These are phyloP conservation scores for Aleiodes testaceus DNA, from an alignment of 2,888 invertebrate species.

Conservation along the genomic window DNA sequence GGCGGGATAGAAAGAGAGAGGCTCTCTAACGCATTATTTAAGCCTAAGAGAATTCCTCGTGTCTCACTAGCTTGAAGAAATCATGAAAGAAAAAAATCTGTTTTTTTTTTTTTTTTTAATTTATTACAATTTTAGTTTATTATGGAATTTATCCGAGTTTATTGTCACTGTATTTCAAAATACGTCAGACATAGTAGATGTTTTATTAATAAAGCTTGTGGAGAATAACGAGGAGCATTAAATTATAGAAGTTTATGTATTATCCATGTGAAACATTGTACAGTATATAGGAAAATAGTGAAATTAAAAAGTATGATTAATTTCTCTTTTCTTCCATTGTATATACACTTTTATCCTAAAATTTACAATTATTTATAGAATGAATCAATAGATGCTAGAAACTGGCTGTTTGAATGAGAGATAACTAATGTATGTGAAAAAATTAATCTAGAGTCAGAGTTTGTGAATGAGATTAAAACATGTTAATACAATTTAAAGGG, in stretches of 20 bases:
- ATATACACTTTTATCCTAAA: no score
- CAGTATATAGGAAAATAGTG: not conserved
- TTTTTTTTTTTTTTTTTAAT: constrained; percentile 32
- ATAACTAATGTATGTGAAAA: not conserved
- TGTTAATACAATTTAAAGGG: constrained; percentile 36
- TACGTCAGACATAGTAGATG: no score
- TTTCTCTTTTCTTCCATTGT: no score
- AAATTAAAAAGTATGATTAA: not conserved
- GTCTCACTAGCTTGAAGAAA: constrained; percentile 34
- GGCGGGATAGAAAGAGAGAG: constrained; percentile 40
- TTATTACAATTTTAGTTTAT: constrained; percentile 21
- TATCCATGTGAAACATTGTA: no score
- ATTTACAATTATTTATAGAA: not conserved
- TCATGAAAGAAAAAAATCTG: not conserved
- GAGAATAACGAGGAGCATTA: no score
- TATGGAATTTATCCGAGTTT: not conserved
- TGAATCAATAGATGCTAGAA: not conserved
- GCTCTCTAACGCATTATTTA: constrained; percentile 33
- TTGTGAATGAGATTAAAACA: constrained; percentile 25
- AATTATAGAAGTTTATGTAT: no score
- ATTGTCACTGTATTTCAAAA: constrained; percentile 1
- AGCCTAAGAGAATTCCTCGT: constrained; percentile 47
- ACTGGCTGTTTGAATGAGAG: constrained; percentile 5
- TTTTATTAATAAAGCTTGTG: no score
- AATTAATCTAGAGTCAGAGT: no score